Base-by-base conservation (phyloP, 2,888 invertebrate genomes). In the Tenodera sinensis region DNA sequence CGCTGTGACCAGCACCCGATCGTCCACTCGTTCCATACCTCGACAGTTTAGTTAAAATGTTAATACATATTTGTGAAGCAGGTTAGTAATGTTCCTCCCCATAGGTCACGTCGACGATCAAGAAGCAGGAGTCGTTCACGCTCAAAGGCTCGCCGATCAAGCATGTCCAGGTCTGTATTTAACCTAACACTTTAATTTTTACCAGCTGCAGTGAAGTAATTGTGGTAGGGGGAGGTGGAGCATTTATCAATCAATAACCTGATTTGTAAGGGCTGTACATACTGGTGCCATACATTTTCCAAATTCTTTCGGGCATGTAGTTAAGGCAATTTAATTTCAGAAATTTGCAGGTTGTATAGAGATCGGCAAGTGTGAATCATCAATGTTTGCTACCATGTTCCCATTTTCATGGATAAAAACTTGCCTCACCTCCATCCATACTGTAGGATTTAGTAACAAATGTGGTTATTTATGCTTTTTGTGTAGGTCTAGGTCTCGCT, bases 121-220 rank as follows among this genome's bases (percentile, higher is more conserved):
- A 89, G 91, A n/a, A 92, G 91, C 85, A 90, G 92, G 84, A 91
- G 91, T 81, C 92, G 85, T 27, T 94, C 94, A 84, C 93, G 94
- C 3, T 91, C 91, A 25, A 87, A 91, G 28, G 90, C 90, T 27
- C 90, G 91, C 7, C 88, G 94, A 83, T 94, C 94, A 2, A 95
- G 95, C 90, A 95, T 96, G 91, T 95, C 95, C 89, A 95, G 96
- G 91, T 96, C 96, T 81, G 95, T 71, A 25, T 71, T 71, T 20
- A 71, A 15, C 54, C 25, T 71, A 71, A 25, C 54, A 71, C n/a
- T n/a, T 20, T 34, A 9, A 71, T 71, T 20, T 71, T 71, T 71
- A 25, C 15, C 15, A 71, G 25, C 54, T 71, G 54, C 42, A 42
- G 42, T 42, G 42, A 42, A 42, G n/a, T n/a, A n/a, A n/a, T n/a